Evolutionary conservation across 53 echinoderm and acorn worm species (phyloP), one percentile per base, ranked within the genome.

Genomic region (Hippasteria phrygiana): DNA sequence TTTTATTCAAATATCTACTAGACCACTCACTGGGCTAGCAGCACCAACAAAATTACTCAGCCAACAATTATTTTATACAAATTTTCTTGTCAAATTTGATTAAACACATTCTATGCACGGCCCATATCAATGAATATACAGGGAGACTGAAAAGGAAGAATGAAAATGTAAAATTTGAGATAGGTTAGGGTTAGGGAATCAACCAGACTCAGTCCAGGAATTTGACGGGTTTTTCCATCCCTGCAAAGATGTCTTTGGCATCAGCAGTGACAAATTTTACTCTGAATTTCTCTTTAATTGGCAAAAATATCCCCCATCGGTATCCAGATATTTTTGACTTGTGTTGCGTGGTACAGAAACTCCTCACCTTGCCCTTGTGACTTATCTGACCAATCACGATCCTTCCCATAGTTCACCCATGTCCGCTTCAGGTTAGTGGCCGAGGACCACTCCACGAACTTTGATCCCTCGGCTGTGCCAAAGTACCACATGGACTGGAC

Each of bases 251-350:
- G 4, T 33, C 12, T 33, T 14, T 11, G 69, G 1, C 36, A 35
- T 5, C 10, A 36, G 33, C 3, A 11, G 27, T 2, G 59, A 22
- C 6, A 59, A 6, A 59, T 9, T 59, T 0, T 51, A n/a, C n/a
- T n/a, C n/a, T n/a, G n/a, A n/a, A 45, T 32, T 14, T 66, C 6
- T 39, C 4, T 18, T 88, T 90, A 99, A 88, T 99, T 99, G 43
- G 99, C 99, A 92, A 85, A 99, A 64, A 92, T 96, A 31, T 99
- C 99, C n/a, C 99, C 99, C 99, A 99, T 99, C 0, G 99, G 99
- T 24, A 99, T 96, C 99, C 99, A 99, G 74, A 99, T 90, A 88
- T 99, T 99, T 78, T 99, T 99, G 40, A 95, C 93, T 74, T 99
- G 94, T 38, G 90, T 88, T 0, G 91, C 65, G 71, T 98, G 98